Conservation (phyloP, 2,797 vertebrate species). For the Hoplostethus atlanticus region DNA sequence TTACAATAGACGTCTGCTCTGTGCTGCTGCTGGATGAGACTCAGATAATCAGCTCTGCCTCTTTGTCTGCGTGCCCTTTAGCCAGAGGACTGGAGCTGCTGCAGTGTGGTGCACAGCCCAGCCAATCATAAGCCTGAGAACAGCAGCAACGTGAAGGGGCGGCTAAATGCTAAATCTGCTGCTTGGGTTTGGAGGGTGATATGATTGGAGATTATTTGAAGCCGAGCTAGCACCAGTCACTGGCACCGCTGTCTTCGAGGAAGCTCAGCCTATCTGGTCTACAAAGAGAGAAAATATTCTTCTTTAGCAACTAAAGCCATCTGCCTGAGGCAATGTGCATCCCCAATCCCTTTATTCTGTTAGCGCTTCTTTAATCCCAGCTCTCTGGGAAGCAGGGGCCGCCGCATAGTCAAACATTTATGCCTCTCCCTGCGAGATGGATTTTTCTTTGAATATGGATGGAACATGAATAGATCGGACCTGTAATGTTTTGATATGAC, state of each 20-base stretch:
- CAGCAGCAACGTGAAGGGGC: constrained; percentile 39
- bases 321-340: constrained; percentile 64
- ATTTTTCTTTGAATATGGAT: constrained; percentile 61
- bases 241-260: constrained; percentile 39
- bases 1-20: constrained; percentile 60
- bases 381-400: constrained; percentile 61
- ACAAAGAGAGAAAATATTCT: constrained; percentile 57
- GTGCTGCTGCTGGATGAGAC: constrained; percentile 69
- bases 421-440: constrained; percentile 53
- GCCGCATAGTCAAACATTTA: constrained; percentile 68
- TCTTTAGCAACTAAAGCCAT: constrained; percentile 56
- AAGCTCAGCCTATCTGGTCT: constrained; percentile 55
- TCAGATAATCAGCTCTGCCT: constrained; percentile 73
- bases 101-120: constrained; percentile 44
- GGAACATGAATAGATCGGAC: constrained; percentile 62
- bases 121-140: constrained; percentile 59
- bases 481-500: constrained; percentile 56
- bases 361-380: constrained; percentile 69
- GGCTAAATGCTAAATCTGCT: constrained; percentile 65
- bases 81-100: constrained; percentile 61
- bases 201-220: constrained; percentile 66
- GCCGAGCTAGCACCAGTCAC: constrained; percentile 46
- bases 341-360: constrained; percentile 71
- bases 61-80: constrained; percentile 76
- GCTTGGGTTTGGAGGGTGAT: constrained; percentile 58